Evolutionary conservation across 1,140 invertebrate species (phyloP).

Genomic region (Sarcophaga bullata): DNA sequence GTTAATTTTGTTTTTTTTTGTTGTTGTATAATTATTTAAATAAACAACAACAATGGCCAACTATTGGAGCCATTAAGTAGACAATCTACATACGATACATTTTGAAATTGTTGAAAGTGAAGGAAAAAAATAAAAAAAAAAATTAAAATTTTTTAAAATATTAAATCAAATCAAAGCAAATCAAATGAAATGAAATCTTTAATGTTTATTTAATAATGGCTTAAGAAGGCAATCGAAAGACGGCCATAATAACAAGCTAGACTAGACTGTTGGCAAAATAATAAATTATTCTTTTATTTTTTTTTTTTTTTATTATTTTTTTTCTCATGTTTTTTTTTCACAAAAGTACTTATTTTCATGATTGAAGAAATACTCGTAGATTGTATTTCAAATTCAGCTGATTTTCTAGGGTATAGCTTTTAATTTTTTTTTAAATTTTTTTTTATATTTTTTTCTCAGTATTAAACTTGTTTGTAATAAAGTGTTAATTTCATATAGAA

Average conservation of each 20-base stretch:
- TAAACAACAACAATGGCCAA: slow-evolving; percentile 18
- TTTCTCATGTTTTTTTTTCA: neutral
- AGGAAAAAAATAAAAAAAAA: neutral
- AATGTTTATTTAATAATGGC: slow-evolving; percentile 27
- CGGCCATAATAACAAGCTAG: too few species aligned
- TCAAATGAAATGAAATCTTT: too few species aligned
- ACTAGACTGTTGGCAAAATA: neutral
- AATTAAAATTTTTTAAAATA: too few species aligned
- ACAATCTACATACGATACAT: slow-evolving; percentile 27
- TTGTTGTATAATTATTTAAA: neutral
- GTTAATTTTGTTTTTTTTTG: neutral
- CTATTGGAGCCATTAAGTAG: slow-evolving; percentile 37
- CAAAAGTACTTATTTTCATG: too few species aligned
- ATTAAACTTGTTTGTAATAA: neutral
- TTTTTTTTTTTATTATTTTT: neutral
- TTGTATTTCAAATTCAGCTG: too few species aligned
- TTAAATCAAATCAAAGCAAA: neutral
- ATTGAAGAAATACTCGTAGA: too few species aligned
- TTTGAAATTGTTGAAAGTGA: neutral
- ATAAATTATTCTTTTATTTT: neutral
- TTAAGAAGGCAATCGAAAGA: neutral
- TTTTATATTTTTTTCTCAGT: neutral
- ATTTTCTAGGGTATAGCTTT: too few species aligned
- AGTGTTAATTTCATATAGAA: neutral
- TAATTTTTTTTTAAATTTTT: neutral